These are phyloP conservation scores for Ailuropoda melanoleuca DNA, from an alignment of 2,113 vertebrate genomes.

Conservation along the genomic window DNA sequence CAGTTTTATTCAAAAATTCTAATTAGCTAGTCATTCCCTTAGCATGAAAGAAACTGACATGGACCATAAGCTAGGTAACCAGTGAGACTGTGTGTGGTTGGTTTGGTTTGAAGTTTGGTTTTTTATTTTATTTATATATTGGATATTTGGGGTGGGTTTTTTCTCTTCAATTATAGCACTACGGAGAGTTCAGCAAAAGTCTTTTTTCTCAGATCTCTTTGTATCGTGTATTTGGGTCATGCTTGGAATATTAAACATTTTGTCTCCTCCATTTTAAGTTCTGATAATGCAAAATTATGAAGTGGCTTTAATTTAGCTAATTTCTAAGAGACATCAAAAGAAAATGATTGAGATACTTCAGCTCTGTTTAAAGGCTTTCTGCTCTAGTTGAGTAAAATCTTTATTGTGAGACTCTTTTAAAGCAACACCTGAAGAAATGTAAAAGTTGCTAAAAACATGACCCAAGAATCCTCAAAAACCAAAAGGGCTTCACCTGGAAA, in stretches of 20 bases:
- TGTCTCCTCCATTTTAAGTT: slow-evolving; percentile 55
- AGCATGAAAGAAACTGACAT: slow-evolving; percentile 48
- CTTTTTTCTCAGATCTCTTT: background rate
- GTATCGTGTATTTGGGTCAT: background rate
- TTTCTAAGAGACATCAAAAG: slow-evolving; percentile 54
- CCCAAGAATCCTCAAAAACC: background rate
- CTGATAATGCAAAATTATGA: slow-evolving; percentile 34
- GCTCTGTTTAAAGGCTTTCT: background rate
- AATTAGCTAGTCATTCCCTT: slow-evolving; percentile 48
- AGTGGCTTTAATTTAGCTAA: slow-evolving; percentile 49
- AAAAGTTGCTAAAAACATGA: background rate
- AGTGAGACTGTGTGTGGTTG: slow-evolving; percentile 28
- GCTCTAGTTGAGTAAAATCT: background rate
- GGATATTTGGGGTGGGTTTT: slow-evolving; percentile 12
- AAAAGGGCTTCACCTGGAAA: background rate
- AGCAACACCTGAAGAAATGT: background rate
- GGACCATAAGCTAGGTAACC: slow-evolving; percentile 32
- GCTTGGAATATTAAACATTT: slow-evolving; percentile 50
- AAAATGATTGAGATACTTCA: background rate
- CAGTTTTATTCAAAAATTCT: slow-evolving; percentile 66
- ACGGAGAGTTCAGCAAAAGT: background rate
- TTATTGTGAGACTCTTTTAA: background rate
- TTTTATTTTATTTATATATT: slow-evolving; percentile 40
- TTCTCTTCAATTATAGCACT: slow-evolving; percentile 26
- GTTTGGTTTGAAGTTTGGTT: background rate